These are phyloP conservation scores for Alcedo atthis DNA, from an alignment of 2,797 vertebrate species.

Conservation along the genomic window DNA sequence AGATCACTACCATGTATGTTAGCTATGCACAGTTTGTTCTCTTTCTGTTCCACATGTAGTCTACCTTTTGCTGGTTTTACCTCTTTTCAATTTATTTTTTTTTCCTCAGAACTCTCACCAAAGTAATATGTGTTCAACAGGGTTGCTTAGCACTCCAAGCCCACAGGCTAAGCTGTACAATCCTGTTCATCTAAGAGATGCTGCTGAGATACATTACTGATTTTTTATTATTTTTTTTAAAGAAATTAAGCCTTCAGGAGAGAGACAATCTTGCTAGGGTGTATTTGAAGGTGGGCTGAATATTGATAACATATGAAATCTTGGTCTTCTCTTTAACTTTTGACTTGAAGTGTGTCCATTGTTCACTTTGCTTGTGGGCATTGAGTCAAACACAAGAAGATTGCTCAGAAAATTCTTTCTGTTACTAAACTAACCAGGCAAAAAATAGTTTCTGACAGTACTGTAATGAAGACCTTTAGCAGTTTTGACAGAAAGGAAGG, in stretches of 20 bases:
- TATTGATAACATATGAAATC: background rate
- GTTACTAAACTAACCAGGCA: constrained; percentile 8
- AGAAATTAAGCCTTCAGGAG: background rate
- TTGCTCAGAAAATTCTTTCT: background rate
- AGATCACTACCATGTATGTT: background rate
- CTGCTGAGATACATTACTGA: background rate
- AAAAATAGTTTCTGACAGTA: constrained; percentile 35
- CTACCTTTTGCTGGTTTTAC: background rate
- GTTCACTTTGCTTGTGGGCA: background rate
- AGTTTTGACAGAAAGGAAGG: background rate
- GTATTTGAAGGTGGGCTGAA: background rate
- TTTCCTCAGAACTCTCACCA: background rate
- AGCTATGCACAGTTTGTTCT: background rate
- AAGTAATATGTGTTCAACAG: background rate
- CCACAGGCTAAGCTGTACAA: background rate
- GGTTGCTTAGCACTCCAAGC: background rate
- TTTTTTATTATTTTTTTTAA: background rate
- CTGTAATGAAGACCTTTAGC: background rate
- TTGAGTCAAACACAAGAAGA: background rate
- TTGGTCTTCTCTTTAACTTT: background rate
- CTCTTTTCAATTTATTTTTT: accelerated
- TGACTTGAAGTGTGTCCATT: background rate
- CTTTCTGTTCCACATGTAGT: background rate
- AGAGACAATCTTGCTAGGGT: background rate
- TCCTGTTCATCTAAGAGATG: background rate